Conservation (phyloP, 1,140 invertebrate genomes). For the Leptinotarsa undecemlineata region DNA sequence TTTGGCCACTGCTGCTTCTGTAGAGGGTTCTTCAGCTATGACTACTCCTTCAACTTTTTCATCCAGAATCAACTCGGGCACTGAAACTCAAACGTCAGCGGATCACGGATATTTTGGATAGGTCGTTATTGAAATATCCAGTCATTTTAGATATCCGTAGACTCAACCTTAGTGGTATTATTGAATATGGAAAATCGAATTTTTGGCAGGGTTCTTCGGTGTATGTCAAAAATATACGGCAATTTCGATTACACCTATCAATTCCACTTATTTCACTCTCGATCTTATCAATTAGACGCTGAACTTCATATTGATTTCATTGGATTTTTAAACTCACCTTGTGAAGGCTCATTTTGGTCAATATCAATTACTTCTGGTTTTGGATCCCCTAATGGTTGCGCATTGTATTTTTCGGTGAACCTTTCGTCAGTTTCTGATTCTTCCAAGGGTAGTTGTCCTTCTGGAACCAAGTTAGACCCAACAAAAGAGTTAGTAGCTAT, state of each 20-base stretch:
- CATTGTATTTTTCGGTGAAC: slow-evolving; percentile 18
- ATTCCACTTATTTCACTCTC: too few relatives aligned
- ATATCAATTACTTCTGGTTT: slow-evolving; percentile 3
- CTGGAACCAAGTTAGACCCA: not conserved
- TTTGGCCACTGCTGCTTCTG: slow-evolving; percentile 6
- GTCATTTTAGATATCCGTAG: too few relatives aligned
- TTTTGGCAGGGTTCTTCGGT: too few relatives aligned
- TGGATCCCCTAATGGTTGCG: slow-evolving; percentile 12
- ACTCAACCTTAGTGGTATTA: too few relatives aligned
- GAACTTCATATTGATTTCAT: too few relatives aligned
- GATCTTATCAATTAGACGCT: too few relatives aligned
- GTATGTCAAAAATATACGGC: too few relatives aligned
- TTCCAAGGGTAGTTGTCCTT: slow-evolving; percentile 13
- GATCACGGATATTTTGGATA: too few relatives aligned
- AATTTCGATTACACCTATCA: too few relatives aligned
- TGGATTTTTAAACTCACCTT: not conserved
- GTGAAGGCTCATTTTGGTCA: not conserved
- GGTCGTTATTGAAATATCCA: too few relatives aligned
- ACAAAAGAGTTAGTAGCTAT: slow-evolving; percentile 44
- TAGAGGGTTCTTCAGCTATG: slow-evolving; percentile 6
- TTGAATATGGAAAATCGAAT: too few relatives aligned
- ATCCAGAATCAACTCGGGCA: not conserved
- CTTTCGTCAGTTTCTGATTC: slow-evolving; percentile 18
- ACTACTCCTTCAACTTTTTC: not conserved
- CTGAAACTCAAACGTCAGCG: not conserved